Base-by-base conservation (phyloP, 2,113 vertebrate species). In the Marmota flaviventris region DNA sequence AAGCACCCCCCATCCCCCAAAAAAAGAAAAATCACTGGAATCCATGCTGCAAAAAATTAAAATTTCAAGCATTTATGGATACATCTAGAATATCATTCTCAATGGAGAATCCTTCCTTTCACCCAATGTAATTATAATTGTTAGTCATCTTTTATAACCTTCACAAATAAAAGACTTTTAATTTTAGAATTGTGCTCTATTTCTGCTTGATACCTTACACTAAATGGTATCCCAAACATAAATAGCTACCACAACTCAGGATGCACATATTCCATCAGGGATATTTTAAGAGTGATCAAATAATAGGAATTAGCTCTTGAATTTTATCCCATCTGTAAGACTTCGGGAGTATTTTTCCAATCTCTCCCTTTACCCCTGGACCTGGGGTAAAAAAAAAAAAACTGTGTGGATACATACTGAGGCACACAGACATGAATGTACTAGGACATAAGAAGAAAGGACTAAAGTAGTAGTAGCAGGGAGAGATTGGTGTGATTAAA, bases 91-190 rank as follows among this genome's bases (percentile, higher is more conserved):
- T 96, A 82, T 79, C 70, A 89, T 63, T 89, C 93, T 86, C 53
- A 58, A 29, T 32, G 61, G 18, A 89, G 45, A 87, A n/a, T 90
- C 58, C 45, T 92, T 78, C 85, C 91, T 90, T 89, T 94, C 18
- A 39, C 37, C 61, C 5, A 93, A 63, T 78, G 63, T 86, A 93
- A 10, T 56, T 67, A 45, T 2, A 70, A 87, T 27, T 87, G 37
- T 95, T 75, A 92, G 75, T 92, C 34, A 92, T 75, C 32, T 90
- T 93, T 93, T 83, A 85, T 83, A 92, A 70, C 61, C n/a, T 63
- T 97, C 63, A 56, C 27, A 65, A 89, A 67, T 53, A 39, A 83
- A 56, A 42, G 27, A 27, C 22, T 32, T 92, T 89, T 85, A 65
- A 81, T 56, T 93, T 79, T 65, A 42, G 48, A 51, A 6, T 16